phyloP scores from a whole-genome alignment of 2,113 vertebrate species.

The Neotoma lepida region DNA sequence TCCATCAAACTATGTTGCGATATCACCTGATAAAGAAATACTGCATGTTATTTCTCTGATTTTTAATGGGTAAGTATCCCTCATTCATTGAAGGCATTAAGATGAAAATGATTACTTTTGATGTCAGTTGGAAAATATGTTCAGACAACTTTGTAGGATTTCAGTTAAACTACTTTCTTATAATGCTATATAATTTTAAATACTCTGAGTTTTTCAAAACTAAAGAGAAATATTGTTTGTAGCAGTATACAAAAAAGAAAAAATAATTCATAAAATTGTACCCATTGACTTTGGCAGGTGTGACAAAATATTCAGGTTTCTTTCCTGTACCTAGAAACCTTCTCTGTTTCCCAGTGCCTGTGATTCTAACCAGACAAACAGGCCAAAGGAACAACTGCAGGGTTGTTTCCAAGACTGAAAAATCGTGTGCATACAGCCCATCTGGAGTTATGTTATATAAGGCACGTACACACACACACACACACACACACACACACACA shows the following conservation, averaged over 20 bases:
- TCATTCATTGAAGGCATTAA: neutral
- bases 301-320: neutral
- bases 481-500: neutral
- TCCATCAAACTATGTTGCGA: neutral
- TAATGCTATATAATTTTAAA: neutral
- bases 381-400: neutral
- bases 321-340: neutral
- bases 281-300: neutral
- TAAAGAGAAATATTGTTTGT: neutral
- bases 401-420: neutral
- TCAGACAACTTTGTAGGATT: neutral
- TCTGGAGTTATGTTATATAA: neutral
- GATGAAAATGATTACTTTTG: neutral
- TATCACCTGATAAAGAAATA: neutral
- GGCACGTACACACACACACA: neutral
- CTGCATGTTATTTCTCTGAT: neutral
- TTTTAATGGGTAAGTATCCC: neutral
- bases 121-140: neutral
- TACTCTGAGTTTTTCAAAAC: slow-evolving; percentile 1
- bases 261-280: neutral
- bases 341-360: neutral
- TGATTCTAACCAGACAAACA: neutral
- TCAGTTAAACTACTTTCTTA: neutral
- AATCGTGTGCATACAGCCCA: neutral
- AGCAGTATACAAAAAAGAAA: neutral